phyloP scores from a whole-genome alignment of 2,888 invertebrate genomes.

The Xanthorhoe designata region DNA sequence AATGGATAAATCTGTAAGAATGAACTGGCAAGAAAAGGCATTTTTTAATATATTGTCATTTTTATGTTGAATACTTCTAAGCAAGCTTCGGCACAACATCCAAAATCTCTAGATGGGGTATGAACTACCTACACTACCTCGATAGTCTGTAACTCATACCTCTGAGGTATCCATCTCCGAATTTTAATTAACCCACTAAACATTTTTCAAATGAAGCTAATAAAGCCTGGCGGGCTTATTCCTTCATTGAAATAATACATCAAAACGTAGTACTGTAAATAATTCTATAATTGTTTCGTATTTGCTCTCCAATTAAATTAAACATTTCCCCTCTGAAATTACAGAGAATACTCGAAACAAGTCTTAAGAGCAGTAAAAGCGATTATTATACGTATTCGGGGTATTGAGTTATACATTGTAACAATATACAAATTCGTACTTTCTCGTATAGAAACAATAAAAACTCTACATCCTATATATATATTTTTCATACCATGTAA shows the following conservation, averaged over 20 bases:
- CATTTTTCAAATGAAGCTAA: conserved; percentile 14
- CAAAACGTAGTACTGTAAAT: conserved; percentile 41
- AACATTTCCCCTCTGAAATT: conserved; percentile 38
- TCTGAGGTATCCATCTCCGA: conserved; percentile 5
- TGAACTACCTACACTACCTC: background rate
- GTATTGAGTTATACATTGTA: conserved; percentile 35
- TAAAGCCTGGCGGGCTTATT: conserved; percentile 16
- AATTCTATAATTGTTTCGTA: conserved; percentile 43
- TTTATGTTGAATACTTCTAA: no score
- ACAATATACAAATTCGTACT: conserved; percentile 36
- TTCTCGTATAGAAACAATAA: conserved; percentile 12
- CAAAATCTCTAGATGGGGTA: background rate
- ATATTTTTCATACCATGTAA: no score
- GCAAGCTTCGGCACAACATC: no score
- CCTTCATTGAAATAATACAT: conserved; percentile 38
- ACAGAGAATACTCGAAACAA: conserved; percentile 30
- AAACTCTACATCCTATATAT: no score
- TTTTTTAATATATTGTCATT: no score
- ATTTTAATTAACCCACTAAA: conserved; percentile 16
- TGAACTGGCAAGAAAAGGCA: no score
- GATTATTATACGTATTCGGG: conserved; percentile 32
- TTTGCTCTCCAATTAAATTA: conserved; percentile 40
- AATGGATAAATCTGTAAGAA: no score
- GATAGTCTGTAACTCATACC: background rate
- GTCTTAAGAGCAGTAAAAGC: conserved; percentile 35